These are phyloP conservation scores for Spongilla lacustris DNA, from an alignment of 37 sponge, comb jelly and placozoan genomes.

Conservation along the genomic window DNA sequence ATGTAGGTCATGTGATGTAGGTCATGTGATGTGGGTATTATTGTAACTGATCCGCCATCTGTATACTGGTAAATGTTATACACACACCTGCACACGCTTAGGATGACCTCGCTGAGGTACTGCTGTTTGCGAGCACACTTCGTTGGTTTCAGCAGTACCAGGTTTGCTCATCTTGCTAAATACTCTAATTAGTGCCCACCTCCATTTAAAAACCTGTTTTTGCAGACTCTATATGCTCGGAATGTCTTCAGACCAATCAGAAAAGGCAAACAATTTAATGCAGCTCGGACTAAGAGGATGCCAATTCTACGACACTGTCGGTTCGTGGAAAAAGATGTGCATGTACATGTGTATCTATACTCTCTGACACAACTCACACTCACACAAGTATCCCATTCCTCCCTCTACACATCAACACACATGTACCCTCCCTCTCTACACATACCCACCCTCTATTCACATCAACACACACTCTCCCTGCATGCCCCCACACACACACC, in stretches of 20 bases:
- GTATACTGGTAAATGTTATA: too few relatives aligned
- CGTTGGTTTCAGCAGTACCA: slow-evolving; percentile 86
- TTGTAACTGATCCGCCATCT: too few relatives aligned
- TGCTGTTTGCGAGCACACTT: slow-evolving; percentile 89
- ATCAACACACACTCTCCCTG: neutral
- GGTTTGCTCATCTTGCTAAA: slow-evolving; percentile 21
- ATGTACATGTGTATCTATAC: neutral
- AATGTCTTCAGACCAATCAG: slow-evolving; percentile 85
- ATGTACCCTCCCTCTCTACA: neutral
- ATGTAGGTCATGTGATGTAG: too few relatives aligned
- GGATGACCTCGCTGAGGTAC: slow-evolving; percentile 29
- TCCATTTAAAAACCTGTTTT: too few relatives aligned
- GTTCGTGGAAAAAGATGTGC: too few relatives aligned
- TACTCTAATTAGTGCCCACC: neutral
- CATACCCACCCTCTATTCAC: neutral
- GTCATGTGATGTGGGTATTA: too few relatives aligned
- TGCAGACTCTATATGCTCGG: slow-evolving; percentile 20
- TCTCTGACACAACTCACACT: neutral
- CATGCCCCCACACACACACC: neutral
- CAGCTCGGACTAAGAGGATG: slow-evolving; percentile 50
- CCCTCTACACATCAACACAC: neutral
- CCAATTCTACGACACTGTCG: slow-evolving; percentile 72
- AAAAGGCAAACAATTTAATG: slow-evolving; percentile 69
- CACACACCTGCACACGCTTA: neutral
- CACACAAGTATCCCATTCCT: neutral